Evolutionary conservation across 1,140 invertebrate genomes (phyloP), one percentile per base, ranked within the genome.

Genomic region (Platyura marginata): DNA sequence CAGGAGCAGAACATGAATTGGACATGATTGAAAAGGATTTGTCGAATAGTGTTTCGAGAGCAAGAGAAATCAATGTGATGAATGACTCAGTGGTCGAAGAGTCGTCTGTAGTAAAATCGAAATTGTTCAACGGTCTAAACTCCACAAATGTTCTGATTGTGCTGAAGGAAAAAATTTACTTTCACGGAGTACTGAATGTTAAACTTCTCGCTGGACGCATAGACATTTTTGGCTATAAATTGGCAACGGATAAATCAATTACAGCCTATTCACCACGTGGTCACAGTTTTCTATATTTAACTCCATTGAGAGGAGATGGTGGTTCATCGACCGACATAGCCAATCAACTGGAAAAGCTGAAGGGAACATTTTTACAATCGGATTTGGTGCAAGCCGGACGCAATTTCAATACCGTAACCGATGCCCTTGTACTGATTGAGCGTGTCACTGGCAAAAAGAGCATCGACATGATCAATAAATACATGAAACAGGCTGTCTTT

Each of bases 261-360:
- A 46, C 64, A 40, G 46, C 70, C 20, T 71, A 64, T 52, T 72
- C 70, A 15, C 65, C 69, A 1, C 61, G 57, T 48, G 62, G 64
- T n/a, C 53, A 61, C 13, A 62, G 62, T 49, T 56, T 59, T n/a
- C 46, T 72, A 3, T 51, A 47, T 34, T 53, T 71, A 5, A 25
- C 43, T 52, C 22, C 55, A 56, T n/a, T n/a, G n/a, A n/a, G n/a
- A n/a, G n/a, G n/a, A n/a, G n/a, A n/a, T n/a, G n/a, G n/a, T n/a
- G n/a, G n/a, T n/a, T 46, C 37, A 34, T 6, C 46, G 18, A 21
- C 22, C 21, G 16, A 25, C 21, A 29, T 13, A 34, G 19, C 22
- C 21, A 22, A 40, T 38, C 46, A 55, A 44, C 47, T 16, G 23
- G 46, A 45, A 52, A 6, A 20, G 44, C 49, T 44, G 43, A 58